Evolutionary conservation across 1,140 invertebrate genomes (phyloP).

Genomic region (Drosophila ananassae): DNA sequence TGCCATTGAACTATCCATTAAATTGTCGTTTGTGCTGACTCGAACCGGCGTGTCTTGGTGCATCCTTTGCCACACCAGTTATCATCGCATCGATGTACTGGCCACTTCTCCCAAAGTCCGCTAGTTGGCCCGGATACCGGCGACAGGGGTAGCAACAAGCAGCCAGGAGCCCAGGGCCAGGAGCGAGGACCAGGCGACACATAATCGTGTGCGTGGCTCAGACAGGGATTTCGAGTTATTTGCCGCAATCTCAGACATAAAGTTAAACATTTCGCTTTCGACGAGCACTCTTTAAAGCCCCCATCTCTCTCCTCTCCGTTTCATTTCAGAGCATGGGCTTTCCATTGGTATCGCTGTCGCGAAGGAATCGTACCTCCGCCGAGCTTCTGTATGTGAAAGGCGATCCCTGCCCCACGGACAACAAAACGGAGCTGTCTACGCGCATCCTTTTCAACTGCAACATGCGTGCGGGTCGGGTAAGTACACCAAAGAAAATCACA

Average conservation of each 20-base stretch:
- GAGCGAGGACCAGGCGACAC: slow-evolving; percentile 14
- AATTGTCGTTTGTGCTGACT: slow-evolving; percentile 57
- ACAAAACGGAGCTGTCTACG: slow-evolving; percentile 77
- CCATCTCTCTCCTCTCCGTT: slow-evolving; percentile 3
- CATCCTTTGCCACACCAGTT: slow-evolving; percentile 28
- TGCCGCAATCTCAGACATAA: slow-evolving; percentile 75
- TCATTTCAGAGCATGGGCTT: slow-evolving; percentile 84
- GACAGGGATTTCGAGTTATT: slow-evolving; percentile 72
- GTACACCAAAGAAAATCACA: slow-evolving; percentile 31
- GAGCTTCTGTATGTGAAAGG: slow-evolving; percentile 84
- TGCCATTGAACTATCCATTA: slow-evolving; percentile 56
- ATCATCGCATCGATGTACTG: slow-evolving; percentile 58
- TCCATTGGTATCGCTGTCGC: slow-evolving; percentile 70
- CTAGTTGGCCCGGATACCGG: slow-evolving; percentile 34
- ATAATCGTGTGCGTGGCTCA: slow-evolving; percentile 56
- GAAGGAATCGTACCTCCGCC: slow-evolving; percentile 70
- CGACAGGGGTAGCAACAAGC: slow-evolving; percentile 17
- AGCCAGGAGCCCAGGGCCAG: not conserved
- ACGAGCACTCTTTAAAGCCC: slow-evolving; percentile 9
- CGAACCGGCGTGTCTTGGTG: slow-evolving; percentile 26
- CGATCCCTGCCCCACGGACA: slow-evolving; percentile 83
- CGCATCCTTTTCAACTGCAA: slow-evolving; percentile 84
- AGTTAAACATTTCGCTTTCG: slow-evolving; percentile 42
- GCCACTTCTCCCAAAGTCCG: slow-evolving; percentile 20
- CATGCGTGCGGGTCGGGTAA: slow-evolving; percentile 83